Evolutionary conservation across 2,797 vertebrate species (phyloP), one percentile per base, ranked within the genome.

Genomic region (Pangasius sanitwongsei): DNA sequence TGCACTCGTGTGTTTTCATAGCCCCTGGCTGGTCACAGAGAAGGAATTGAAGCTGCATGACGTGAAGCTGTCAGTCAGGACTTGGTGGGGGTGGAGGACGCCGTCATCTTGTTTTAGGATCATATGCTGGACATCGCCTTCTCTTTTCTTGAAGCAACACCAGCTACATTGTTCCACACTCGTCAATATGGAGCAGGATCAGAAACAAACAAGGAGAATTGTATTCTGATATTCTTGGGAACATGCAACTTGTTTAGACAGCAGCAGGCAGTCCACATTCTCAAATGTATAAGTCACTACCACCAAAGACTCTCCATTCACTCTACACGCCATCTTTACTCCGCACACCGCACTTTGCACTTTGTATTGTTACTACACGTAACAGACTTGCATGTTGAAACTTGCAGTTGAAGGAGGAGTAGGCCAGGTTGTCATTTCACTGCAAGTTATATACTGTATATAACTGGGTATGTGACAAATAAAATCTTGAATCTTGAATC

Each of bases 91-190:
- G 90, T 93, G 93, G 94, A 93, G 69, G 92, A 92, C 93, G 92
- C 94, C 94, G 94, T 96, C 95, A 95, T 61, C 88, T 93, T 93
- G 90, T 95, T 95, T 97, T 93, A 96, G 92, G 94, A 94, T 96
- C 96, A 96, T 96, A 96, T 96, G 95, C 91, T 95, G 93, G 88
- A 93, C 95, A 94, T 95, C 93, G 94, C 94, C 94, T 92, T 93
- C 86, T 63, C 72, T 82, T 83, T 92, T 89, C 89, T 93, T 92
- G 85, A 90, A 91, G 87, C 83, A 69, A 85, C 18, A n/a, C 70
- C 61, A 65, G 41, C 77, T 75, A 65, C 72, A 69, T 57, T 57
- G 78, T 63, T 78, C 63, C 82, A 87, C 13, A 16, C 69, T 77
- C 11, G 13, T 77, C 50, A 48, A 16, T 57, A 85, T 50, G 72